Evolutionary conservation across 2,113 vertebrate genomes (phyloP), one percentile per base, ranked within the genome.

Genomic region (Aegotheles bennettii): DNA sequence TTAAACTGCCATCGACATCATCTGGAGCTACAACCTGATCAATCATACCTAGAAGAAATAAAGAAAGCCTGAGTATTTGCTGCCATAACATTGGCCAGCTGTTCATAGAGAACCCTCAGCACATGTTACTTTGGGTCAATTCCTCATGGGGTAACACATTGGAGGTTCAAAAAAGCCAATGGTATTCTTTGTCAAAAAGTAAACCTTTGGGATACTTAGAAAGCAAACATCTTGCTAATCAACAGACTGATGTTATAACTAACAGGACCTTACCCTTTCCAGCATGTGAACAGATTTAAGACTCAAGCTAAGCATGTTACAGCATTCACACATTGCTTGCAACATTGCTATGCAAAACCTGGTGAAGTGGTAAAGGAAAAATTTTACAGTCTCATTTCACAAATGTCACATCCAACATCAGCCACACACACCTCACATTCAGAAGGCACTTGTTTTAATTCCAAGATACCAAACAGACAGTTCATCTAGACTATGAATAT

Each of bases 11-110:
- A 56, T 99, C 97, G 57, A 99, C 95, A 82, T 98, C 98, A 71
- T 98, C 98, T 6, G 99, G 98, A 61, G 98, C 97, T 83, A 99
- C 86, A 94, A 99, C 86, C 65, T 89, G 97, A 94, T 99, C 98
- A 15, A 99, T 99, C 98, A 99, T 99, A 85, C 99, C 99, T 99
- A 93, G 14, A 89, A 82, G 60, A 77, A 96, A 87, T 47, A 95
- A n/a, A 91, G 43, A 47, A 45, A 20, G 35, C 47, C 6, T 54
- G 16, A 50, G 21, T 43, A 64, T 36, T 61, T 59, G 31, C 36
- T 60, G 23, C 59, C 7, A 2, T 13, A 65, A 76, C 5, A 0
- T 13, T 23, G 14, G 16, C 9, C 53, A 94, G 14, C 23, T 36
- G 24, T 9, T 74, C 16, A 7, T 23, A 18, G 65, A 43, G 24